Evolutionary conservation across 2,888 invertebrate genomes (phyloP).

Genomic region (Deilephila elpenor): DNA sequence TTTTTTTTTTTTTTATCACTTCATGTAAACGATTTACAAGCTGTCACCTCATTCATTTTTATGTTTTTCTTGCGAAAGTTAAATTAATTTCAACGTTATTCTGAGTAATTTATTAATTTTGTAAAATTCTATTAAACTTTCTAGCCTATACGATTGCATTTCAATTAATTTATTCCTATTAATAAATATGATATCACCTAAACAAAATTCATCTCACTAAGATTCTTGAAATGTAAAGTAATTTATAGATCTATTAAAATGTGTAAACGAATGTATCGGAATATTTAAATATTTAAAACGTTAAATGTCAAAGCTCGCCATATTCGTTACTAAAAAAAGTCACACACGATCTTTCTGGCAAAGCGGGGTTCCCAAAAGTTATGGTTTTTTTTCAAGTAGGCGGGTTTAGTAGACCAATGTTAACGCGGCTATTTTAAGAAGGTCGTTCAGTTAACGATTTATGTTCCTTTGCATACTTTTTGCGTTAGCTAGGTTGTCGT

Average conservation of each 20-base stretch:
- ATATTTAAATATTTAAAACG: slow-evolving; percentile 16
- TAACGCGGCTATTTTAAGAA: slow-evolving; percentile 1
- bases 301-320: slow-evolving; percentile 15
- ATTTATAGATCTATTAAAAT: neutral
- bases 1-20: too few species aligned
- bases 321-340: slow-evolving; percentile 13
- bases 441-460: neutral
- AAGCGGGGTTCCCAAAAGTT: slow-evolving; percentile 27
- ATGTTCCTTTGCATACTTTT: neutral
- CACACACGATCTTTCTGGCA: slow-evolving; percentile 21
- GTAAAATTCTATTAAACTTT: too few species aligned
- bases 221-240: neutral
- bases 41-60: too few species aligned
- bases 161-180: neutral
- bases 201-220: neutral
- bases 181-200: neutral
- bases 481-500: neutral
- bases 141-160: neutral
- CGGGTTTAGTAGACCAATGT: neutral
- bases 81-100: too few species aligned
- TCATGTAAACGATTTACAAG: too few species aligned
- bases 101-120: too few species aligned
- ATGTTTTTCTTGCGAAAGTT: too few species aligned
- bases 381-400: slow-evolving; percentile 27
- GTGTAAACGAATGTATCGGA: neutral